Percentiles rank a stretch among this genome's conserved stretches.
These are phyloP conservation scores for Meteorus sp. DNA, from an alignment of 1,140 invertebrate genomes.

Conservation along the genomic window DNA sequence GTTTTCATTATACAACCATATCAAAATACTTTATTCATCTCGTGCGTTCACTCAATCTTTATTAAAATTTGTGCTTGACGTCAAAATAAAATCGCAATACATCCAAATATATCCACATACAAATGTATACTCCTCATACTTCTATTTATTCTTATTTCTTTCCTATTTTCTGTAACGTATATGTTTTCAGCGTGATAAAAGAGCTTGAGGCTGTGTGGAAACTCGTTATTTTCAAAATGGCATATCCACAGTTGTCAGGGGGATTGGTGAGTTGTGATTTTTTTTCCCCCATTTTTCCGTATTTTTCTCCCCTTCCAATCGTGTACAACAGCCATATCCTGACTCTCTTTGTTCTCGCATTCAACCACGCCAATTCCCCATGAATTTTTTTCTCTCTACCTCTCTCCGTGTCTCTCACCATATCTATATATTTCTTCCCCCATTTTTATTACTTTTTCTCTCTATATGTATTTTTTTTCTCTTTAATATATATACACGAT, in stretches of 20 bases:
- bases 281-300: conserved; percentile 1
- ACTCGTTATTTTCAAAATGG: conserved; percentile 17
- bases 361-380: neutral
- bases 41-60: too few species aligned
- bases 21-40: too few species aligned
- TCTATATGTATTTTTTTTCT: too few species aligned
- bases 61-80: too few species aligned
- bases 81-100: too few species aligned
- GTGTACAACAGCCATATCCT: neutral
- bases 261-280: conserved; percentile 3
- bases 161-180: neutral
- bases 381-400: neutral
- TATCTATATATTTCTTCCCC: too few species aligned
- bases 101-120: too few species aligned
- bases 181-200: conserved; percentile 13
- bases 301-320: conserved; percentile 1
- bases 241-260: conserved; percentile 11
- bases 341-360: neutral
- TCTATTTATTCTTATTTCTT: too few species aligned
- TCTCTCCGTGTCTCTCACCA: too few species aligned
- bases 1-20: too few species aligned
- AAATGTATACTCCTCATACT: neutral
- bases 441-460: neutral
- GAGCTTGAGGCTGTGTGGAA: neutral
- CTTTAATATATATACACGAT: too few species aligned